A percentile compares a stretch with the other conserved stretches of the same genome.
These are phyloP conservation scores for Chloebia gouldiae DNA, from an alignment of 2,113 vertebrate species.

Conservation along the genomic window DNA sequence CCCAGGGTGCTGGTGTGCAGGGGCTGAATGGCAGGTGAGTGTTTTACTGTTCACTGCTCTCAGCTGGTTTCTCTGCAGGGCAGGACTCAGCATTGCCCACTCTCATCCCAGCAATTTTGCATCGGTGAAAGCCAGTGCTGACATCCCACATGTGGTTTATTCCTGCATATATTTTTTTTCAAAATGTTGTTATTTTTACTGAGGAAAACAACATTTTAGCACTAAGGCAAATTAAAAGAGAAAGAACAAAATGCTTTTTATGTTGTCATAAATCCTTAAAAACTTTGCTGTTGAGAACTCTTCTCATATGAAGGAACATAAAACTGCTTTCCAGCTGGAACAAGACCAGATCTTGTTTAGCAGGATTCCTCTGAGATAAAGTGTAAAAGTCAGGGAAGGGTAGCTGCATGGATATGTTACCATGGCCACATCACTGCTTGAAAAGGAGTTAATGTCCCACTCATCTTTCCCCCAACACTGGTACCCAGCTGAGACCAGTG, in stretches of 20 bases:
- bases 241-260: not conserved
- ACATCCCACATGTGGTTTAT: not conserved
- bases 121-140: not conserved
- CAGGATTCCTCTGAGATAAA: not conserved
- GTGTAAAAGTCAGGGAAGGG: not conserved
- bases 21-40: not conserved
- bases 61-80: not conserved
- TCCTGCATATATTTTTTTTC: not conserved
- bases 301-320: not conserved
- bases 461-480: not conserved
- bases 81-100: accelerated
- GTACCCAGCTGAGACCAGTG: not conserved
- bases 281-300: not conserved
- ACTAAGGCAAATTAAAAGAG: not conserved
- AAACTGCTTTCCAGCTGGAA: not conserved
- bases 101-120: not conserved
- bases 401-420: not conserved
- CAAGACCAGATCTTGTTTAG: not conserved
- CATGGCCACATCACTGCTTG: not conserved
- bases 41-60: not conserved
- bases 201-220: constrained; percentile 9
- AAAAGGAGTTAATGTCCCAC: not conserved
- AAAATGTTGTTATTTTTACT: not conserved
- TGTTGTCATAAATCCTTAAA: not conserved
- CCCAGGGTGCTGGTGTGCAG: not conserved